Evolutionary conservation across 2,113 vertebrate species (phyloP), one percentile per base, ranked within the genome.

Genomic region (Corynorhinus townsendii): DNA sequence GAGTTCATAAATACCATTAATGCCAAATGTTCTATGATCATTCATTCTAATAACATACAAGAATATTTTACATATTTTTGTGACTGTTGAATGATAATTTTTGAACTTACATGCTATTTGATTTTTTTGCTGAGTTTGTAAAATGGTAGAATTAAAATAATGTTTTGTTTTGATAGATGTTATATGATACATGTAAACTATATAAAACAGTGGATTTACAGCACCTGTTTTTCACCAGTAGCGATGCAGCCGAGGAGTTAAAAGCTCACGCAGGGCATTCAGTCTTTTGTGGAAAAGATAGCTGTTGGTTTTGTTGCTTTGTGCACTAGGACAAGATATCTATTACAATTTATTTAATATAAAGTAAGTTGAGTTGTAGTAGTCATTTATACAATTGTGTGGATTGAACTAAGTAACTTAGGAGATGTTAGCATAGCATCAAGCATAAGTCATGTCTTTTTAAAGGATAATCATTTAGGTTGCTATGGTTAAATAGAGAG

Each of bases 1-100:
- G 49, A 92, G 80, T 95, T 97, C 96, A 17, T 47, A 97, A 97
- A 97, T 93, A 73, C 64, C 85, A 83, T 83, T 56, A 90, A 59
- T 94, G 75, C 49, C 86, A 95, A 95, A 92, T 93, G 85, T 71
- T 77, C 43, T 93, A 49, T 93, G 75, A 64, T 93, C 38, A 45
- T 84, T 96, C 82, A 79, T 94, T 69, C 17, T 95, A 95, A 69
- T 77, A 90, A 4, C 2, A 0, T 93, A 91, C 76, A 89, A 49
- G 2, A 93, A 38, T n/a, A 91, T 71, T 88, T 19, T 89, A 47
- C 47, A 77, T 84, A 77, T 84, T 85, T 96, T 86, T 0, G n/a
- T 76, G 45, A 28, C 64, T 73, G 28, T 92, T 93, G 24, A 16
- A 49, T 45, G 71, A 77, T 82, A 52, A 49, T 59, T 94, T 82